Conservation (phyloP, 2,797 vertebrate species). For the Carapus acus region DNA sequence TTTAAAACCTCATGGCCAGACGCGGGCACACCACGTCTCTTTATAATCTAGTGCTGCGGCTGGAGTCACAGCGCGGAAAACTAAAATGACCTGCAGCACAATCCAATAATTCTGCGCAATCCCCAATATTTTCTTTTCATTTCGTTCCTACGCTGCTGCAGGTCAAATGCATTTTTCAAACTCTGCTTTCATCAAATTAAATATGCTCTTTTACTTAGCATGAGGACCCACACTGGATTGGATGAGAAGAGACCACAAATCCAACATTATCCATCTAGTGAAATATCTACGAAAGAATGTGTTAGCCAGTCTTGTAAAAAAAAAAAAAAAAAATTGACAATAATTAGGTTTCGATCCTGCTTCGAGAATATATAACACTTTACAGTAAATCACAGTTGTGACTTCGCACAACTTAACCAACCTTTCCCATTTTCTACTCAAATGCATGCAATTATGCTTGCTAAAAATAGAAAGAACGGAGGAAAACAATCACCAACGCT, state of each 20-base stretch:
- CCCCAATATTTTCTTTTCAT: constrained; percentile 52
- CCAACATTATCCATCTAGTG: constrained; percentile 9
- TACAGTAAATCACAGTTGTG: no score
- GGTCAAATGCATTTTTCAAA: constrained; percentile 23
- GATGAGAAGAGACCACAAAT: constrained; percentile 17
- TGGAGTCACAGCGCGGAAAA: constrained; percentile 29
- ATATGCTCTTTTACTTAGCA: constrained; percentile 20
- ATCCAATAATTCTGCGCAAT: constrained; percentile 27
- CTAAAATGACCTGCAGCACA: constrained; percentile 18
- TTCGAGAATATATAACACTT: no score
- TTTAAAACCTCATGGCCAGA: constrained; percentile 24
- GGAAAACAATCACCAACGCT: no score
- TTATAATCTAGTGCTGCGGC: constrained; percentile 25
- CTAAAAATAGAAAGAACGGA: no score
- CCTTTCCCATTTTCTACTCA: no score
- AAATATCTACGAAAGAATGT: no score
- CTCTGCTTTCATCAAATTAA: constrained; percentile 43
- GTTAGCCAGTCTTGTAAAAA: no score
- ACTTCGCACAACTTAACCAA: no score
- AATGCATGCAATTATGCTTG: no score
- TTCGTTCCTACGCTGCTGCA: constrained; percentile 33
- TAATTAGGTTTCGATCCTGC: no score
- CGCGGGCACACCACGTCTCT: constrained; percentile 18
- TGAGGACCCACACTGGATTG: constrained; percentile 16
- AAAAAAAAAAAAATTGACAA: no score